Percentiles rank a stretch among this genome's conserved stretches.
These are phyloP conservation scores for Enteromius mattozi DNA, from an alignment of 2,797 vertebrate genomes.

Conservation along the genomic window DNA sequence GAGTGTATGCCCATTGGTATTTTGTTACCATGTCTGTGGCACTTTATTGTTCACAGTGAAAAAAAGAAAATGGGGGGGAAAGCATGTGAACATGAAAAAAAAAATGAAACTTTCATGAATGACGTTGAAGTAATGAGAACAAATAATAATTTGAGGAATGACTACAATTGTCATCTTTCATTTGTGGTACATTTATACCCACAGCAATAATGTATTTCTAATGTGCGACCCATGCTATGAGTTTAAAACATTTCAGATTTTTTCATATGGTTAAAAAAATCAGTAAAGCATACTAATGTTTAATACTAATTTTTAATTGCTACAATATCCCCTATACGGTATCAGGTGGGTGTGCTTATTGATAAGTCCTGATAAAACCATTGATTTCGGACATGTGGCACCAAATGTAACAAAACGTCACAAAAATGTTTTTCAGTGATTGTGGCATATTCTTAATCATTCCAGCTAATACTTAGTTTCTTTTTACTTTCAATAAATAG, in stretches of 20 bases:
- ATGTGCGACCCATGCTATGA: conserved; percentile 51
- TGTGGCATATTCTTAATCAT: conserved; percentile 8
- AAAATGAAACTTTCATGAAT: conserved; percentile 64
- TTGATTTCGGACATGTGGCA: neutral
- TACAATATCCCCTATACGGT: neutral
- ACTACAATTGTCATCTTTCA: conserved; percentile 35
- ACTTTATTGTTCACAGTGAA: conserved; percentile 69
- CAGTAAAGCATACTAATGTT: conserved; percentile 34
- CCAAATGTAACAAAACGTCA: neutral
- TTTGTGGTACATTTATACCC: conserved; percentile 2
- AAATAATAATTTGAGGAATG: conserved; percentile 52
- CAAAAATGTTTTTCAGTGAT: neutral
- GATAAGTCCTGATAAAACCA: neutral
- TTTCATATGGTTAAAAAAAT: neutral
- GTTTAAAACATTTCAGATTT: conserved; percentile 58
- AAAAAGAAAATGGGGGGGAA: conserved; percentile 24
- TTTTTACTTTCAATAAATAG: conserved; percentile 12
- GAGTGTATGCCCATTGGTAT: conserved; percentile 71
- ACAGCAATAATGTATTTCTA: conserved; percentile 65
- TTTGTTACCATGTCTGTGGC: conserved; percentile 73
- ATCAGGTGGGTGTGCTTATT: neutral
- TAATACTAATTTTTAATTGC: conserved; percentile 39
- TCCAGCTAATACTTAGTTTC: conserved; percentile 11
- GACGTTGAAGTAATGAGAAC: conserved; percentile 58
- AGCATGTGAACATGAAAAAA: conserved; percentile 71